Percentiles rank a stretch among this genome's conserved stretches.
Conservation (phyloP, 2,888 invertebrate species). For the Iphiclides podalirius region DNA sequence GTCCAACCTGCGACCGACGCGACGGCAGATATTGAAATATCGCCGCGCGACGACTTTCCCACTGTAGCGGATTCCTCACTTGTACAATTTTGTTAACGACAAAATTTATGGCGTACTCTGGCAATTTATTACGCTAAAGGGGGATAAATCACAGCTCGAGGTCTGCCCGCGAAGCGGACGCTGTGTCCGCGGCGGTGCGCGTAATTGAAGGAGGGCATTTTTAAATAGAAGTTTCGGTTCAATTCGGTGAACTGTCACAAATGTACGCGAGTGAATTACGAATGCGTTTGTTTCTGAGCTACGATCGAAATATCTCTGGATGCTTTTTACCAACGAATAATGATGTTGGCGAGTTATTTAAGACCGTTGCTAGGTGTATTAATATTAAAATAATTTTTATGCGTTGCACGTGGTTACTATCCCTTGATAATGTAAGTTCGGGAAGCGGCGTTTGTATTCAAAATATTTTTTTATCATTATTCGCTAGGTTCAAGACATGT, state of each 20-base stretch:
- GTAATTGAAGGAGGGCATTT: slow-evolving; percentile 8
- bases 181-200: slow-evolving; percentile 2
- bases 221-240: slow-evolving; percentile 8
- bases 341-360: too few species aligned
- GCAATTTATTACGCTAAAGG: slow-evolving; percentile 15
- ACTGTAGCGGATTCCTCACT: slow-evolving; percentile 24
- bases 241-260: neutral
- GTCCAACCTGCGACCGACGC: slow-evolving; percentile 22
- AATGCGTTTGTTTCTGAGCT: neutral
- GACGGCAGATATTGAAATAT: slow-evolving; percentile 36
- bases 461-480: too few species aligned
- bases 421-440: too few species aligned
- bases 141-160: slow-evolving; percentile 11
- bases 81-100: slow-evolving; percentile 23
- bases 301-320: neutral
- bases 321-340: neutral
- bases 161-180: slow-evolving; percentile 6
- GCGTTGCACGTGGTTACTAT: too few species aligned
- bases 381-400: neutral
- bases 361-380: neutral
- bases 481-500: too few species aligned
- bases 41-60: slow-evolving; percentile 8
- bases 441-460: too few species aligned
- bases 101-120: slow-evolving; percentile 23
- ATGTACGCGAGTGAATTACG: neutral